Base-by-base conservation (phyloP, 2,888 invertebrate species). In the Tetanocera ferruginea region DNA sequence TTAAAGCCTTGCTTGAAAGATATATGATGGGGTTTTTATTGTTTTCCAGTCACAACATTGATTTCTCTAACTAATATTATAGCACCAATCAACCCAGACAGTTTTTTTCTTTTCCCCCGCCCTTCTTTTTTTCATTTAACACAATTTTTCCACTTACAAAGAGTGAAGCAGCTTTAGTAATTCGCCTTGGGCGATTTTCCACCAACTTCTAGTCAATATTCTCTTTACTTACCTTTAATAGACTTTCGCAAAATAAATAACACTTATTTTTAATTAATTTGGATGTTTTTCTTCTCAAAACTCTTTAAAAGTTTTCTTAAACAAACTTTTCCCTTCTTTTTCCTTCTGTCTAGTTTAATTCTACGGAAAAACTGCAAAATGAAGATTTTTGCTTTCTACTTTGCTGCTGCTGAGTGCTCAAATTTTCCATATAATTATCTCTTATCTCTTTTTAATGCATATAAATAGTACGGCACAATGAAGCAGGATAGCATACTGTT, bases 191-290 rank as follows among this genome's bases (percentile, higher is more conserved):
- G 14, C 5, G 23, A 37, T 17, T 60, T 72, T 72, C 43, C 19
- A 14, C 43, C 23, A n/a, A 19, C 31, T 31, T 34, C 37, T 43
- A 43, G 6, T 23, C 2, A n/a, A 51, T 25, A 23, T 62, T 28
- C 52, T 43, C 17, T 62, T n/a, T 31, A 74, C 74, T 34, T 74
- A 74, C 74, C 51, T 52, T 28, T 66, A 72, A 49, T 51, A 64
- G 64, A 51, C 74, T 74, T 64, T 74, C 31, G 66, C 74, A 64
- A 74, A 74, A 52, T 64, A 74, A 66, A 64, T 66, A 73, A 28
- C 66, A 74, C 74, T 74, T 74, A 55, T 60, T 66, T 74, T 64
- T 23, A 64, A 64, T 52, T 66, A 74, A 74, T 74, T 74, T 74
- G 49, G 64, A 74, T 31, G 51, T 64, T 49, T 43, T 66, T 52